Conservation (phyloP, 92 coral and sea anemone genomes). For the Zoanthus solanderi region DNA sequence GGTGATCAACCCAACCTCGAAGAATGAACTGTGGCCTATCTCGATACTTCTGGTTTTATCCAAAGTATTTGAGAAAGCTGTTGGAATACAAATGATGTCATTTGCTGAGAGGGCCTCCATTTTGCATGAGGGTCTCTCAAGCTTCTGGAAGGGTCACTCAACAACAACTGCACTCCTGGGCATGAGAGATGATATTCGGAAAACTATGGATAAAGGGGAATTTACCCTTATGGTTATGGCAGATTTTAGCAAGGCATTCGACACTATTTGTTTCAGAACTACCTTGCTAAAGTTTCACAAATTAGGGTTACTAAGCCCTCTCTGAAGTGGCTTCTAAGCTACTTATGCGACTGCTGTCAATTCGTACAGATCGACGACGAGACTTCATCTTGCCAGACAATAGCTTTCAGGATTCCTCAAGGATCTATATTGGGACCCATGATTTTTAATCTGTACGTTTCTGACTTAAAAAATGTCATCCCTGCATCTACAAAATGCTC, state of each 20-base stretch:
- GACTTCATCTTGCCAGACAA: conserved; percentile 16
- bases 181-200: conserved; percentile 42
- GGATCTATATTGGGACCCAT: too few species aligned
- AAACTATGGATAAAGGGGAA: conserved; percentile 48
- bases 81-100: too few species aligned
- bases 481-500: too few species aligned
- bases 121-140: too few species aligned
- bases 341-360: too few species aligned
- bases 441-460: neutral
- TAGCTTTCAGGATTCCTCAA: neutral
- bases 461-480: neutral
- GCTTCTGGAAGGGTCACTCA: too few species aligned
- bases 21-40: neutral
- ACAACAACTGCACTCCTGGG: conserved; percentile 36
- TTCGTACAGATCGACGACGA: neutral
- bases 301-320: neutral
- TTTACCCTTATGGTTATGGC: conserved; percentile 9
- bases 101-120: too few species aligned
- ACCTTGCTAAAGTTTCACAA: conserved; percentile 2
- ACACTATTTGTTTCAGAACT: conserved; percentile 5
- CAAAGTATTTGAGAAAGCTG: too few species aligned
- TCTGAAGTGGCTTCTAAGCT: too few species aligned
- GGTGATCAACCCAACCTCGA: conserved; percentile 3
- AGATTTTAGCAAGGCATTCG: neutral
- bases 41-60: too few species aligned